Conservation (phyloP, 2,888 invertebrate species). For the Theodoxus fluviatilis region DNA sequence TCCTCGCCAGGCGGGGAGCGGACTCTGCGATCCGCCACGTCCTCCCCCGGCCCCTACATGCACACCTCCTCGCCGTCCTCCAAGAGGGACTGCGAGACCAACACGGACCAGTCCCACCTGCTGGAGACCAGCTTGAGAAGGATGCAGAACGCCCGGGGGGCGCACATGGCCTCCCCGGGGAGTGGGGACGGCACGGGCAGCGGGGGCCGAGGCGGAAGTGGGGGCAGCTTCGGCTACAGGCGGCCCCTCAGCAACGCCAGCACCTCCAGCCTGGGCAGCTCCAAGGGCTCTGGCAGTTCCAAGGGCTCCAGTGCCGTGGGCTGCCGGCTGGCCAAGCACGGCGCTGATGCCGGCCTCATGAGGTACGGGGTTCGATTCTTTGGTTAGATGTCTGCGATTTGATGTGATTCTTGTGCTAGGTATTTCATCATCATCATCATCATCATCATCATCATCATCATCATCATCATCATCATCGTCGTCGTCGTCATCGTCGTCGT, state of each 20-base stretch:
- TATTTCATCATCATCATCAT: not conserved
- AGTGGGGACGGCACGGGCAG: constrained; percentile 33
- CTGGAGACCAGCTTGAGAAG: constrained; percentile 52
- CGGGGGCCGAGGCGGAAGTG: constrained; percentile 39
- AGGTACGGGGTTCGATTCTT: too few relatives aligned
- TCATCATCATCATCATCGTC: not conserved
- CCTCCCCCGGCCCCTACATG: too few relatives aligned
- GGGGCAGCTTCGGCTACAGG: constrained; percentile 54
- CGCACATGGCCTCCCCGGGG: constrained; percentile 34
- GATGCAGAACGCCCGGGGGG: constrained; percentile 44
- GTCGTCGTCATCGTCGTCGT: not conserved
- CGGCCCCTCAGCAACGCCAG: constrained; percentile 61
- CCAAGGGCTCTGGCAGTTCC: constrained; percentile 39
- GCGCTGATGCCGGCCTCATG: constrained; percentile 40
- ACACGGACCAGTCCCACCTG: constrained; percentile 60
- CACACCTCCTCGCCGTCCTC: too few relatives aligned
- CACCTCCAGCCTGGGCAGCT: constrained; percentile 57
- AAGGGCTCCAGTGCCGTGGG: constrained; percentile 40
- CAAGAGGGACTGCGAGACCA: constrained; percentile 60
- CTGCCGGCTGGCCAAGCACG: constrained; percentile 50
- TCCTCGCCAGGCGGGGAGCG: constrained; percentile 28
- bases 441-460: not conserved
- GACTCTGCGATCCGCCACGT: too few relatives aligned
- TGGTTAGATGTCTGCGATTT: too few relatives aligned
- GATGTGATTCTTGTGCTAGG: too few relatives aligned